These are phyloP conservation scores for Corythornis cristatus DNA, from an alignment of 2,113 vertebrate genomes.

Conservation along the genomic window DNA sequence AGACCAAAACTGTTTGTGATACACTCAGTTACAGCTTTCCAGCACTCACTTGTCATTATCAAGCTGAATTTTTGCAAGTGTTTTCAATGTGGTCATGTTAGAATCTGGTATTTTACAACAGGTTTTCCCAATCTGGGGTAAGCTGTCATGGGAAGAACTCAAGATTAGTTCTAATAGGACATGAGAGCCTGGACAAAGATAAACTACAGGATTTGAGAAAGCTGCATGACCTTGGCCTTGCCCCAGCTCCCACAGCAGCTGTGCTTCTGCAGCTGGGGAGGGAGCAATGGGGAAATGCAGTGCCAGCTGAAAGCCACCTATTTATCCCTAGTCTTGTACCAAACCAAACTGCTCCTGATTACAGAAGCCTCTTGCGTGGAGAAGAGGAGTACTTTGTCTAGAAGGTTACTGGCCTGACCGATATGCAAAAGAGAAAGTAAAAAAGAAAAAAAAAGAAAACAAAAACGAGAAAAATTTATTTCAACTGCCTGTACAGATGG, in stretches of 20 bases:
- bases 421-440: not conserved
- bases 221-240: slow-evolving; percentile 23
- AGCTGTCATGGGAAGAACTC: slow-evolving; percentile 36
- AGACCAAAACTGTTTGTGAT: not conserved
- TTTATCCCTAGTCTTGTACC: not conserved
- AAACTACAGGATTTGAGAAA: slow-evolving; percentile 1
- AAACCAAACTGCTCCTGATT: not conserved
- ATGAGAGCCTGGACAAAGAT: slow-evolving; percentile 18
- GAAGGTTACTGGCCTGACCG: not conserved
- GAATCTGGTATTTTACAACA: slow-evolving; percentile 45
- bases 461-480: not conserved
- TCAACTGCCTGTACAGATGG: not conserved
- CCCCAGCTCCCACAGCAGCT: slow-evolving; percentile 30
- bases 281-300: fast-evolving
- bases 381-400: not conserved
- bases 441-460: not conserved
- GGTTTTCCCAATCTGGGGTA: not conserved
- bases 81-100: not conserved
- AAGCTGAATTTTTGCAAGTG: not conserved
- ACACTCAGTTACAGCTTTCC: fast-evolving
- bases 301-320: not conserved
- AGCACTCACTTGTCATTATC: not conserved
- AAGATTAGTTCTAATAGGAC: not conserved
- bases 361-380: not conserved
- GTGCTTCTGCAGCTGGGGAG: slow-evolving; percentile 28